A percentile compares a stretch with the other conserved stretches of the same genome.
These are phyloP conservation scores for Oscheius myriophilus DNA, from an alignment of 2,888 invertebrate species.

Conservation along the genomic window DNA sequence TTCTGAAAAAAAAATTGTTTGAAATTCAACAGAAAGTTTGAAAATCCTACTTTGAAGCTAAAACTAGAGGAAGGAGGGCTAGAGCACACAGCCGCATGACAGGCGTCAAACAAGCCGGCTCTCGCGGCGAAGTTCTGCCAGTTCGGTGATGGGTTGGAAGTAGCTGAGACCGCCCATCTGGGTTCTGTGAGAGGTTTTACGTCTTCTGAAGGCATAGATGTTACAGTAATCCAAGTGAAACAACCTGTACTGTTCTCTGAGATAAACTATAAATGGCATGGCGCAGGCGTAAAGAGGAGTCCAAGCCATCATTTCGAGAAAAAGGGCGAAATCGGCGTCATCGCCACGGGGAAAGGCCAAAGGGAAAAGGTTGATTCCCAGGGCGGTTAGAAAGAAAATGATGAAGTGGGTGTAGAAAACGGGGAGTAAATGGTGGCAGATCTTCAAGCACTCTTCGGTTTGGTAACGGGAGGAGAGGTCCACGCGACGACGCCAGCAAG, in stretches of 20 bases:
- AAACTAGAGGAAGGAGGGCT: background rate
- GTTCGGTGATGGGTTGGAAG: slow-evolving; percentile 29
- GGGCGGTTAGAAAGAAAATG: slow-evolving; percentile 22
- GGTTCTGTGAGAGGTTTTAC: slow-evolving; percentile 10
- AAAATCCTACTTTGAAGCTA: slow-evolving; percentile 8
- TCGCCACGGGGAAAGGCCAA: slow-evolving; percentile 13
- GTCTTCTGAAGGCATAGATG: slow-evolving; percentile 11
- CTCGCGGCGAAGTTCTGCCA: slow-evolving; percentile 20
- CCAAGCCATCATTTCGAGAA: slow-evolving; percentile 26
- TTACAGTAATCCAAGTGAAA: background rate
- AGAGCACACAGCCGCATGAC: slow-evolving; percentile 7
- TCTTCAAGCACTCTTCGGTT: slow-evolving; percentile 25
- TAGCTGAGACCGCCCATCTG: slow-evolving; percentile 23
- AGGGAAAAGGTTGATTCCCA: slow-evolving; percentile 25
- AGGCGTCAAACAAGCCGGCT: slow-evolving; percentile 26
- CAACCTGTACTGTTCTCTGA: slow-evolving; percentile 20
- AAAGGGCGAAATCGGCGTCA: slow-evolving; percentile 25
- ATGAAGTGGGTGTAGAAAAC: slow-evolving; percentile 29
- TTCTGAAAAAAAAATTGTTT: background rate
- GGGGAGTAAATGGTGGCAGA: slow-evolving; percentile 21
- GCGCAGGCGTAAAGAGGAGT: slow-evolving; percentile 22
- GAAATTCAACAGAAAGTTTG: background rate
- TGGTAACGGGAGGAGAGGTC: slow-evolving; percentile 27
- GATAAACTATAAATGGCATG: slow-evolving; percentile 22
- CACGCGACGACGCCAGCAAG: slow-evolving; percentile 23